Conservation (phyloP, 2,888 invertebrate species). For the Ischnus inquisitorius region DNA sequence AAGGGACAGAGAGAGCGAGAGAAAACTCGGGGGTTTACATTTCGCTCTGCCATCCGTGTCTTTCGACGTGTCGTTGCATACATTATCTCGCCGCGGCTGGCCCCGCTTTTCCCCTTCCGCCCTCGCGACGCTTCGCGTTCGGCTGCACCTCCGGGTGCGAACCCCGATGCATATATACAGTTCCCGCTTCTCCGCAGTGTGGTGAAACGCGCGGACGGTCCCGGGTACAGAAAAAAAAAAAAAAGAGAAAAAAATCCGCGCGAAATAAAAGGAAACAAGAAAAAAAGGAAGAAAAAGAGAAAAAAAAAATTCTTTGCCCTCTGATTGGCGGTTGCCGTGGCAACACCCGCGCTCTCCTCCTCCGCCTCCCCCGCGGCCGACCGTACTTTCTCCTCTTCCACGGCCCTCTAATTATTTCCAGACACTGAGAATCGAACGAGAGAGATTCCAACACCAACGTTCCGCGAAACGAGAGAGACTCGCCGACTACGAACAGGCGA, state of each 20-base stretch:
- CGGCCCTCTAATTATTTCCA: slow-evolving; percentile 85
- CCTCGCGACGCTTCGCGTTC: slow-evolving; percentile 19
- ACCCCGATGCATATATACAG: slow-evolving; percentile 8
- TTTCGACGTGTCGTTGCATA: slow-evolving; percentile 84
- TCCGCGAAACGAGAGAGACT: neutral
- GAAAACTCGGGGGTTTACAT: slow-evolving; percentile 67
- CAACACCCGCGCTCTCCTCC: slow-evolving; percentile 81
- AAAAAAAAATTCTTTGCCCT: slow-evolving; percentile 83
- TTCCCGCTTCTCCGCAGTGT: neutral
- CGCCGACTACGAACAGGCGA: slow-evolving; percentile 10
- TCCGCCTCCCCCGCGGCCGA: too few species aligned
- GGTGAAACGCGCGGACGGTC: neutral
- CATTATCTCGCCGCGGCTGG: slow-evolving; percentile 81
- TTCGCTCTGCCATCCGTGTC: slow-evolving; percentile 72
- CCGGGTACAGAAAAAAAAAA: slow-evolving; percentile 17
- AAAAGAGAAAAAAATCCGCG: neutral
- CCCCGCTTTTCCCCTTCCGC: slow-evolving; percentile 43
- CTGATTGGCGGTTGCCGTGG: slow-evolving; percentile 86
- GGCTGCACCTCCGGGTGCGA: slow-evolving; percentile 37
- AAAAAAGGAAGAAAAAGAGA: slow-evolving; percentile 4
- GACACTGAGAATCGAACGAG: slow-evolving; percentile 86
- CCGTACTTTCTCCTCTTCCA: slow-evolving; percentile 29
- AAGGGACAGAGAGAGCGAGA: slow-evolving; percentile 34
- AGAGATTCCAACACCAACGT: slow-evolving; percentile 61
- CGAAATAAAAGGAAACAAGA: slow-evolving; percentile 59